phyloP scores from a whole-genome alignment of 2,113 vertebrate genomes.

The Puma concolor region DNA sequence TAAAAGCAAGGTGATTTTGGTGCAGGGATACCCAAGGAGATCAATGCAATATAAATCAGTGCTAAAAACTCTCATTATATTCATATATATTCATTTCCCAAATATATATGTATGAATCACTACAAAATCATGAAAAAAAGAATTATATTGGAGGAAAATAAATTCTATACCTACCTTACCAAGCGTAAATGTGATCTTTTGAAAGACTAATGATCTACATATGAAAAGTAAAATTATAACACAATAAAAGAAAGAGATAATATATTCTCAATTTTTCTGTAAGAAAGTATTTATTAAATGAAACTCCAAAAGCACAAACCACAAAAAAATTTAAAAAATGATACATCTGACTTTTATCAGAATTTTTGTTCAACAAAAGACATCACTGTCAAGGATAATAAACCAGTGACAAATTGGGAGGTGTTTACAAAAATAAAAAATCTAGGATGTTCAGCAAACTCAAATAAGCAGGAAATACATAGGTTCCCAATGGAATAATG shows the following conservation, averaged over 20 bases:
- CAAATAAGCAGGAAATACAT: neutral
- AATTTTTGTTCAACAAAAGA: neutral
- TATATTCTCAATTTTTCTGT: neutral
- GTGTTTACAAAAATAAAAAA: neutral
- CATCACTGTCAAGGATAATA: neutral
- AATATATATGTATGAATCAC: neutral
- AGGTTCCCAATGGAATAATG: neutral
- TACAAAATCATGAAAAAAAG: neutral
- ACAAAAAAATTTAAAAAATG: neutral
- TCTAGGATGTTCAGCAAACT: neutral
- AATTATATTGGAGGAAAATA: neutral
- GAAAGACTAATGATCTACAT: neutral
- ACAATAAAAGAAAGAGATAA: neutral
- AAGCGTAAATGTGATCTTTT: neutral
- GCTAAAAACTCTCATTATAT: neutral
- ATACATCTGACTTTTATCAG: neutral
- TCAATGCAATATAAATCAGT: neutral
- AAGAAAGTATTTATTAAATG: neutral
- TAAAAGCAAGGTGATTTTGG: neutral
- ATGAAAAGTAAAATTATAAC: neutral
- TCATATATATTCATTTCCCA: neutral
- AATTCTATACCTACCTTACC: neutral
- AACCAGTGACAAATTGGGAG: neutral
- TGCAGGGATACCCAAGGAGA: neutral
- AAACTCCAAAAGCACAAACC: neutral